Percentiles rank a stretch among this genome's conserved stretches.
Conservation (phyloP, 2,888 invertebrate genomes). For the Hypomecis atomaria region DNA sequence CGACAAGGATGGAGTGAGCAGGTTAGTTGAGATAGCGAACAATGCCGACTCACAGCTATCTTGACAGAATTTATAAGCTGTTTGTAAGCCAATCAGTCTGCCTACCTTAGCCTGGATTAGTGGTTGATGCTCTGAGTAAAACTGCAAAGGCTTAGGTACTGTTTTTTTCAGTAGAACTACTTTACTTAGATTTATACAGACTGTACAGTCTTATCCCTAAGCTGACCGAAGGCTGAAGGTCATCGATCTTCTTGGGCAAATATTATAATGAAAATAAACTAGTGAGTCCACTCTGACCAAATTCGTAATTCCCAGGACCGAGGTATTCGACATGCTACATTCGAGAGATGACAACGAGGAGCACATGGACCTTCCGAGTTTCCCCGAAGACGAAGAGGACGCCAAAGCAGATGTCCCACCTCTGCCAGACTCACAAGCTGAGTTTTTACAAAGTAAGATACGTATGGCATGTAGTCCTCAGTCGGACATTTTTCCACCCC, state of each 20-base stretch:
- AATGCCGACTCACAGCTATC: too few species aligned
- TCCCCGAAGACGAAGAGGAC: slow-evolving; percentile 73
- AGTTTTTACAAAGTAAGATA: slow-evolving; percentile 71
- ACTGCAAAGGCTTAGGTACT: too few species aligned
- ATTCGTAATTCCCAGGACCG: slow-evolving; percentile 57
- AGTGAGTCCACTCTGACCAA: too few species aligned
- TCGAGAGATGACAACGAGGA: slow-evolving; percentile 72
- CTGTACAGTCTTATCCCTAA: too few species aligned
- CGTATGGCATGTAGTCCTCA: not conserved
- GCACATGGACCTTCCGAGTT: slow-evolving; percentile 70
- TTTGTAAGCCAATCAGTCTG: too few species aligned
- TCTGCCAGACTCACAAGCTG: slow-evolving; percentile 69
- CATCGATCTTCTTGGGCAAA: not conserved
- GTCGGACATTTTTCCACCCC: too few species aligned
- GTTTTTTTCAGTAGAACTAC: too few species aligned
- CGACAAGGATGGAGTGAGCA: slow-evolving; percentile 78
- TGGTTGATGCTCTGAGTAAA: too few species aligned
- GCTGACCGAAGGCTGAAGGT: not conserved
- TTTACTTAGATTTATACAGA: too few species aligned
- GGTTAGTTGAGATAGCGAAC: slow-evolving; percentile 50
- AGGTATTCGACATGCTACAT: slow-evolving; percentile 81
- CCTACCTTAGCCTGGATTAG: too few species aligned
- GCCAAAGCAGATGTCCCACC: slow-evolving; percentile 60
- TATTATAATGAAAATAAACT: not conserved
- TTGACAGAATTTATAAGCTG: too few species aligned